Conservation (phyloP, 1,140 invertebrate species). For the Ephestia elutella region DNA sequence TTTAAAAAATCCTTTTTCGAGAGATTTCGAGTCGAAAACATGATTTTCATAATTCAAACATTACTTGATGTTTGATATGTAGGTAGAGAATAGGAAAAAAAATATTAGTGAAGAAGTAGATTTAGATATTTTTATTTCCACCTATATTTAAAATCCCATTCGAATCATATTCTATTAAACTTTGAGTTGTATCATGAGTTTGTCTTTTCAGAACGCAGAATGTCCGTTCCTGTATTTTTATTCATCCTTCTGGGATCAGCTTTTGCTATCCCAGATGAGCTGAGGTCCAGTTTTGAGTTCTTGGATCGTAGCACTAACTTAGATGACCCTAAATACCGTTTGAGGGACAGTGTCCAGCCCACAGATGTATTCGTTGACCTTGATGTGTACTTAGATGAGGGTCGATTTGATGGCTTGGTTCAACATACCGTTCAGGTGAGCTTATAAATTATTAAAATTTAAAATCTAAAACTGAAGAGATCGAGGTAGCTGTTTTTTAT, state of each 20-base stretch:
- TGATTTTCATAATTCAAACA: too few relatives aligned
- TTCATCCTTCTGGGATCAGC: conserved; percentile 31
- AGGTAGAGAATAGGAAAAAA: too few relatives aligned
- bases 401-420: conserved; percentile 48
- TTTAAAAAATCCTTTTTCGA: too few relatives aligned
- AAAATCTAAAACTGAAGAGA: too few relatives aligned
- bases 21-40: too few relatives aligned
- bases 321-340: conserved; percentile 46
- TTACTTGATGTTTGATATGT: too few relatives aligned
- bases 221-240: conserved; percentile 29
- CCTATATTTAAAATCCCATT: too few relatives aligned
- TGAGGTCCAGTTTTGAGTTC: conserved; percentile 41
- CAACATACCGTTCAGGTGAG: conserved; percentile 38
- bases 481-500: too few relatives aligned
- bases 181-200: too few relatives aligned
- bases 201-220: conserved; percentile 32
- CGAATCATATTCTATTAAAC: too few relatives aligned
- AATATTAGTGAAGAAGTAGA: too few relatives aligned
- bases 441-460: background rate
- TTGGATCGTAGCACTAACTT: conserved; percentile 41
- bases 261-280: conserved; percentile 34
- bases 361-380: conserved; percentile 40
- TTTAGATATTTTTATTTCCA: too few relatives aligned
- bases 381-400: conserved; percentile 46
- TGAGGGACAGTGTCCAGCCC: conserved; percentile 46